phyloP scores from a whole-genome alignment of 2,113 vertebrate species.

The Paradisaea rubra region DNA sequence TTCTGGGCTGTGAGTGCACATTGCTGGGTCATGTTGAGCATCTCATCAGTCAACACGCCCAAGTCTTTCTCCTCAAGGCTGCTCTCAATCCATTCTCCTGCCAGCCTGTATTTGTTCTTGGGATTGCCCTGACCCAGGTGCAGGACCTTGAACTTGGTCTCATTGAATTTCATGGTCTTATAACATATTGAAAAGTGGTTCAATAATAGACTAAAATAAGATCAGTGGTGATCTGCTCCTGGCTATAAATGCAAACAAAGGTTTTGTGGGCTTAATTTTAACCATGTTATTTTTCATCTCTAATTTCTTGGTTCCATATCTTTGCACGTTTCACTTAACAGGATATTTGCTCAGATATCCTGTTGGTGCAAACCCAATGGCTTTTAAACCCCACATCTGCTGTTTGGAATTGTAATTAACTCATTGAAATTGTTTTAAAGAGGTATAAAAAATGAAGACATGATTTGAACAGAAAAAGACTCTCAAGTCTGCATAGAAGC shows the following conservation, averaged over 20 bases:
- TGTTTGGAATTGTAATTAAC: background rate
- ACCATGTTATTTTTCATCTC: background rate
- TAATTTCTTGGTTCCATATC: slow-evolving; percentile 44
- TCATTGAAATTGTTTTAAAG: background rate
- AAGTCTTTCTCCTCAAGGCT: background rate
- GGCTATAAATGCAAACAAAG: background rate
- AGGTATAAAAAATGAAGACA: background rate
- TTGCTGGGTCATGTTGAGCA: background rate
- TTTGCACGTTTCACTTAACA: background rate
- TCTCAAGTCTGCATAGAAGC: background rate
- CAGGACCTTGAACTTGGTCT: background rate
- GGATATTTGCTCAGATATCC: background rate
- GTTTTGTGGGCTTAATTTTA: slow-evolving; percentile 44
- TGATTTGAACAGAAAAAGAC: background rate
- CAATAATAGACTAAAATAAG: background rate
- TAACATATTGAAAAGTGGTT: background rate
- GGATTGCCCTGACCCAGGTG: background rate
- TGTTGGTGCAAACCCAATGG: background rate
- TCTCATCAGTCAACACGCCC: background rate
- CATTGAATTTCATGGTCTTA: background rate
- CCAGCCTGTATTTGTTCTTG: background rate
- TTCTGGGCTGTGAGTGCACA: background rate
- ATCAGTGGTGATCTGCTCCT: background rate
- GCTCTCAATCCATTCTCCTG: background rate
- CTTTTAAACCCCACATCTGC: background rate